phyloP scores from a whole-genome alignment of 2,113 vertebrate species.

The Gobiocypris rarus region DNA sequence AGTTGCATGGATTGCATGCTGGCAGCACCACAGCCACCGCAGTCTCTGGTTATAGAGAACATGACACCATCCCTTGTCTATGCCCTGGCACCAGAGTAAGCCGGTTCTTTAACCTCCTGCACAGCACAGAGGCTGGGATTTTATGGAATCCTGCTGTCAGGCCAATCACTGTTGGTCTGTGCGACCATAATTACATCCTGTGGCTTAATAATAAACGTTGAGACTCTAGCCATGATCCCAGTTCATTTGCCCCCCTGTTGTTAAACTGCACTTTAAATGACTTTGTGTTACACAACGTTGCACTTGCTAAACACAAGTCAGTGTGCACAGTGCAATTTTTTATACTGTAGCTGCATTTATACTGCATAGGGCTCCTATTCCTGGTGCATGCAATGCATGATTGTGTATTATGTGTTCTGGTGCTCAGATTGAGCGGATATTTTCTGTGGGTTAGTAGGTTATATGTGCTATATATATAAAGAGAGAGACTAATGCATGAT shows the following conservation, averaged over 20 bases:
- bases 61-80: not conserved
- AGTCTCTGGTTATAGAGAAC: not conserved
- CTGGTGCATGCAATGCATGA: too few relatives aligned
- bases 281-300: constrained; percentile 18
- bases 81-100: not conserved
- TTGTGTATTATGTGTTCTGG: too few relatives aligned
- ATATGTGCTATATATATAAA: too few relatives aligned
- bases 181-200: constrained; percentile 22
- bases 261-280: constrained; percentile 24
- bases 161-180: constrained; percentile 11
- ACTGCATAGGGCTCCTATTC: not conserved
- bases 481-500: too few relatives aligned
- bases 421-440: too few relatives aligned
- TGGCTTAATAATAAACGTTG: constrained; percentile 26
- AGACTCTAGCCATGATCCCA: not conserved
- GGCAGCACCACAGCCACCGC: not conserved
- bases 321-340: not conserved
- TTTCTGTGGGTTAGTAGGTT: too few relatives aligned
- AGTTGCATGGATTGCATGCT: not conserved
- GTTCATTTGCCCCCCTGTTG: constrained; percentile 26
- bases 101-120: not conserved
- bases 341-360: not conserved
- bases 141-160: constrained; percentile 27
- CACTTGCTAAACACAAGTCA: constrained; percentile 6
- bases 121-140: not conserved